Conservation (phyloP, 2,113 vertebrate genomes). For the Phalacrocorax carbo region DNA sequence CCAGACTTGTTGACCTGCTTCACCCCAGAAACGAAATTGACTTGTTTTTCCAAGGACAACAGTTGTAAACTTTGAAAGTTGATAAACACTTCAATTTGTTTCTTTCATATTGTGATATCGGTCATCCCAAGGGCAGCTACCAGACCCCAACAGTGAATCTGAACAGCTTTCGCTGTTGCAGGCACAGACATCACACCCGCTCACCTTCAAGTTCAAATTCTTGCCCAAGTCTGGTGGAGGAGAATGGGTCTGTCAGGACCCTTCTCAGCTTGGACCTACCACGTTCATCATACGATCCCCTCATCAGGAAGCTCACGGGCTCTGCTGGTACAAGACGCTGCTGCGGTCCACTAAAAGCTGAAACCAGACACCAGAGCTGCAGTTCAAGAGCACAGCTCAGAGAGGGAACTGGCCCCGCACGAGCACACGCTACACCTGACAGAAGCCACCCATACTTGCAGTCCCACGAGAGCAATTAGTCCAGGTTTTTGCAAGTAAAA, state of each 20-base stretch:
- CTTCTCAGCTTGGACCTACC: background rate
- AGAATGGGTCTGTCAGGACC: background rate
- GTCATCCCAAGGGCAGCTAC: background rate
- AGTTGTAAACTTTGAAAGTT: background rate
- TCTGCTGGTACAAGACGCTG: background rate
- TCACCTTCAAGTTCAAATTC: background rate
- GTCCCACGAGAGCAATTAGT: background rate
- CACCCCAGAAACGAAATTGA: background rate
- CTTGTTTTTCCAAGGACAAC: background rate
- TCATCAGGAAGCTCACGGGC: background rate
- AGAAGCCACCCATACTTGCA: background rate
- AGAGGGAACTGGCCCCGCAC: background rate
- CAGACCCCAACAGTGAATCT: rapidly evolving
- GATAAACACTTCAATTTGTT: background rate
- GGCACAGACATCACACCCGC: background rate
- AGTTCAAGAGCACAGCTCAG: background rate
- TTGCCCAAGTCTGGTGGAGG: background rate
- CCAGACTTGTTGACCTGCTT: background rate
- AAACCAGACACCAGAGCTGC: rapidly evolving
- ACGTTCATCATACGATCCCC: background rate
- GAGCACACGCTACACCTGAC: background rate
- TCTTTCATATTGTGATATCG: background rate
- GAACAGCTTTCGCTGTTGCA: background rate
- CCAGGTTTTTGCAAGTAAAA: background rate
- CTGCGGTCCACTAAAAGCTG: background rate